These are phyloP conservation scores for Rhopalosiphum nymphaeae DNA, from an alignment of 2,888 invertebrate genomes.

Conservation along the genomic window DNA sequence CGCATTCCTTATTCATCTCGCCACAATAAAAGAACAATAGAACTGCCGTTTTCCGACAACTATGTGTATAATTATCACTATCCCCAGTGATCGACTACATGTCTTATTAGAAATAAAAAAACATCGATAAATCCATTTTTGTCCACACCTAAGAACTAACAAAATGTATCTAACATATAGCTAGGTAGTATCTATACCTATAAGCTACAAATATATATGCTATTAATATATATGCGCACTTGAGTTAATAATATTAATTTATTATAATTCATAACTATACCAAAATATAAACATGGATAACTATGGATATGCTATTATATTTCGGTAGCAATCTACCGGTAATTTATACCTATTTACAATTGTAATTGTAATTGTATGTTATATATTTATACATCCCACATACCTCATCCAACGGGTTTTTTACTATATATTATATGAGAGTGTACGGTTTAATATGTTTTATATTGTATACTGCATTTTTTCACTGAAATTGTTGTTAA, in stretches of 20 bases:
- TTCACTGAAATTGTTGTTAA: background rate
- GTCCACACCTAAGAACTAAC: background rate
- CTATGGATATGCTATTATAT: background rate
- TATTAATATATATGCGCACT: background rate
- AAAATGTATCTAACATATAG: background rate
- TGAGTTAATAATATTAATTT: too few species aligned
- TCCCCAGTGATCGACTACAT: background rate
- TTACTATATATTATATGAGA: background rate
- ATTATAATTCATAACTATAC: background rate
- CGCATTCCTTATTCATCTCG: constrained; percentile 59
- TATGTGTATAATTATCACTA: constrained; percentile 13
- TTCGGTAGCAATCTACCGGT: background rate
- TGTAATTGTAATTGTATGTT: background rate
- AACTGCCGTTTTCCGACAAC: constrained; percentile 37
- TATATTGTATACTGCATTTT: background rate
- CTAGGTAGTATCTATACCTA: background rate
- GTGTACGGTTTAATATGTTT: background rate
- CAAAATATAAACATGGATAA: background rate
- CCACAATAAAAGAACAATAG: constrained; percentile 54
- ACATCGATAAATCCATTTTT: background rate
- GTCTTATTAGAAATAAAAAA: background rate
- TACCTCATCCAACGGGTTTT: background rate
- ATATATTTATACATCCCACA: background rate
- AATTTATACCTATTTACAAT: background rate
- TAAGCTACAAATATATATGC: background rate